Base-by-base conservation (phyloP, 2,888 invertebrate species). In the Cosmia pyralina region DNA sequence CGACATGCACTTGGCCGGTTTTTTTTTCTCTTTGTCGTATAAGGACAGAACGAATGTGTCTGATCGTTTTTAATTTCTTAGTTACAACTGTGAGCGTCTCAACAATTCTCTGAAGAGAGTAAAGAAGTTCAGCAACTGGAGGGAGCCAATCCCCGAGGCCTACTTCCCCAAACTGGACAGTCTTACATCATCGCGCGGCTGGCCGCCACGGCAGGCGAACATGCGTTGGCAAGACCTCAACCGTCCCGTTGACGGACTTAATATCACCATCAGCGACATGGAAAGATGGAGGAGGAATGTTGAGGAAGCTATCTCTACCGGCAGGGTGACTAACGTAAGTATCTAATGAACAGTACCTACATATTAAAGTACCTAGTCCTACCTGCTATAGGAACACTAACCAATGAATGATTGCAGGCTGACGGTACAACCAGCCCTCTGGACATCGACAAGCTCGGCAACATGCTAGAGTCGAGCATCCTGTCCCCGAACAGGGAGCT, bases 161-260 rank as follows among this genome's bases (percentile, higher is more conserved):
- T 98, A 98, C 89, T 98, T 97, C 93, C 98, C 98, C 0, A 98
- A 98, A 93, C 93, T 98, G 55, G 97, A 98, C 92, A 97, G 97
- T 78, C 92, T 97, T 84, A 97, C 97, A 0, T 96, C 97, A 57
- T 97, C 98, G 69, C 97, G 98, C 41, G 97, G 97, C 0, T 98
- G 97, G 97, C 98, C 98, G 0, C 97, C 98, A 1, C 97, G 98
- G 50, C 97, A 97, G 28, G 93, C 96, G 28, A 96, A 97, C 79
- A 96, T 97, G 88, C 77, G 85, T 2, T 95, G 98, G 77, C 93
- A 96, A 79, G 97, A 98, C 92, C 88, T 98, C 58, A 97, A 97
- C 85, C 96, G 98, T 38, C 97, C 97, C 4, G 97, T 96, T 1
- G 97, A 98, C 85, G 96, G 96, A 22, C 92, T 97, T 28, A 89